Evolutionary conservation across 2,888 invertebrate genomes (phyloP), one percentile per base, ranked within the genome.

Genomic region (Eurytoma californica): DNA sequence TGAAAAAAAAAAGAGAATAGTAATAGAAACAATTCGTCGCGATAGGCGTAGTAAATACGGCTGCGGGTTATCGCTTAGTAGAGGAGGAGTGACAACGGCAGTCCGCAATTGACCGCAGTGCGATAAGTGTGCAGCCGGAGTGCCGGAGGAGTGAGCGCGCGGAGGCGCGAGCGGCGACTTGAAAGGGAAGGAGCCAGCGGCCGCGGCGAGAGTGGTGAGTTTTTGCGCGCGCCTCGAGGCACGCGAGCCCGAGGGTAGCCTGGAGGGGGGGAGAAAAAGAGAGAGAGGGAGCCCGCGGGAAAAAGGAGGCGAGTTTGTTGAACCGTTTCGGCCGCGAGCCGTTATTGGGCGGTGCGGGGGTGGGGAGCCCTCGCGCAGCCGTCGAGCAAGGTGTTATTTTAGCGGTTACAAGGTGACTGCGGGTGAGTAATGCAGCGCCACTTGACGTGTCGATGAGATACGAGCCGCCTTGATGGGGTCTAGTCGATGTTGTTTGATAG

Each of bases 161-260:
- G 51, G 18, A 30, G 51, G 28, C 61, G 58, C 9, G 39, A 72
- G 61, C n/a, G 66, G 39, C 39, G 39, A 57, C 67, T 67, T 67
- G 66, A 73, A 53, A 60, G 63, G 20, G 57, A 28, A 30, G 63
- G 28, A 3, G 18, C 16, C 13, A 5, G 57, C 28, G 51, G 4
- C 30, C 9, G 24, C 49, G 20, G 66, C 67, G 67, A 60, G 55
- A 75, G 67, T 68, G 75, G 75, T 75, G 68, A 75, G 75, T 75
- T 60, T 58, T 65, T 58, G 20, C 39, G 51, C 53, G 24, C 24
- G 49, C 12, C 39, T 18, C 16, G 24, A 20, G 5, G 58, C 53
- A 53, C 66, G 57, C 65, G 73, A 47, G 57, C 53, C 9, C 39
- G 39, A 39, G 39, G 39, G 39, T 39, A 7, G 7, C 39, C 5